A percentile compares a stretch with the other conserved stretches of the same genome.
phyloP scores from a whole-genome alignment of 2,888 invertebrate genomes.

The Parapristionchus giblindavisi region DNA sequence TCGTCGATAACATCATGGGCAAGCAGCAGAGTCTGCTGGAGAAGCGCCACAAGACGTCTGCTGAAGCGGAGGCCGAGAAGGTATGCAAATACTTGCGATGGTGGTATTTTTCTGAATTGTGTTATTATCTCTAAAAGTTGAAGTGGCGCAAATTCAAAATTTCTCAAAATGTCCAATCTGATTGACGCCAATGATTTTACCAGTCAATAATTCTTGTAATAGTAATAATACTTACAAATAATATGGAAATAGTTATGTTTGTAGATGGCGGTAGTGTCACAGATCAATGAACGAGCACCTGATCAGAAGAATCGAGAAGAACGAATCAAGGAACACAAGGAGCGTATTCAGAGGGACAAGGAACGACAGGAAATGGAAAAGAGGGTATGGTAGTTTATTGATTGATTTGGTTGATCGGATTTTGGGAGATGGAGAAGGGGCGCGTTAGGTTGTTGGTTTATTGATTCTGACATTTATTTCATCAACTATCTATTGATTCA shows the following conservation, averaged over 20 bases:
- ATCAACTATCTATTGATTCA: not conserved
- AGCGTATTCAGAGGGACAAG: slow-evolving; percentile 7
- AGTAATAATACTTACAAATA: too few relatives aligned
- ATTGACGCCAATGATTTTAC: too few relatives aligned
- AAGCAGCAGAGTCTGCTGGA: slow-evolving; percentile 17
- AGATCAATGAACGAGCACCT: slow-evolving; percentile 22
- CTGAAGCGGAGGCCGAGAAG: slow-evolving; percentile 23
- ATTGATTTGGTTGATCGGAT: too few relatives aligned
- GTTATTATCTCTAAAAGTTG: not conserved
- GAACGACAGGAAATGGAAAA: slow-evolving; percentile 22
- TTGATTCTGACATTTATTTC: too few relatives aligned
- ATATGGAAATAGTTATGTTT: not conserved
- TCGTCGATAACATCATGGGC: slow-evolving; percentile 17
- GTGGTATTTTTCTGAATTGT: not conserved
- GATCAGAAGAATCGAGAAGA: slow-evolving; percentile 19
- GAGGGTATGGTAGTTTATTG: not conserved
- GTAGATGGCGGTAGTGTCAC: slow-evolving; percentile 4
- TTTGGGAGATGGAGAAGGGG: too few relatives aligned
- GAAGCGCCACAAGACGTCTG: slow-evolving; percentile 4
- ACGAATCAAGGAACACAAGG: slow-evolving; percentile 1
- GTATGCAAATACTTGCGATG: not conserved
- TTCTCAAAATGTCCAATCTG: too few relatives aligned
- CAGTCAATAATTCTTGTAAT: too few relatives aligned
- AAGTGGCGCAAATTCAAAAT: too few relatives aligned
- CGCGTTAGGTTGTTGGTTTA: too few relatives aligned